A percentile compares a stretch with the other conserved stretches of the same genome.
Conservation (phyloP, 1,140 invertebrate species). For the Drosophila paulistorum region DNA sequence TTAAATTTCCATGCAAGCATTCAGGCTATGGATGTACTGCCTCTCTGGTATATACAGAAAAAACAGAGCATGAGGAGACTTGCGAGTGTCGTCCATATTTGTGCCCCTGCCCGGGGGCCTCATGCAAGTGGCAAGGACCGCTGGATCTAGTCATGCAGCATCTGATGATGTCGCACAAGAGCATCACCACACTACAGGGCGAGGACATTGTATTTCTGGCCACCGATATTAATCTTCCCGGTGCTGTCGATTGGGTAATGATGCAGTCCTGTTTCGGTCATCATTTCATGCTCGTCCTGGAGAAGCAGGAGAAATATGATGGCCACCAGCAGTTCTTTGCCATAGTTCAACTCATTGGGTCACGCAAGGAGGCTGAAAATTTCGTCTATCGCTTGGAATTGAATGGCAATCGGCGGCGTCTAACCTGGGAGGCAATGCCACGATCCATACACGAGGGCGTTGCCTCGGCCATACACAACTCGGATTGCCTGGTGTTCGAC, state of each 20-base stretch:
- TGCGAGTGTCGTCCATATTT: constrained; percentile 99
- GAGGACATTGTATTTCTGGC: constrained; percentile 99
- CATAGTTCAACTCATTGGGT: constrained; percentile 99
- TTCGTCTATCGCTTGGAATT: constrained; percentile 99
- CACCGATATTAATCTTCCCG: constrained; percentile 99
- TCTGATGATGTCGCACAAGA: constrained; percentile 98
- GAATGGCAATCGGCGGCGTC: constrained; percentile 95
- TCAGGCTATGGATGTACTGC: constrained; percentile 96
- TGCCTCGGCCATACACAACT: constrained; percentile 98
- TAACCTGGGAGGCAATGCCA: constrained; percentile 99
- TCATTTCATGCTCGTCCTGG: constrained; percentile 99
- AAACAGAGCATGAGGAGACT: constrained; percentile 98
- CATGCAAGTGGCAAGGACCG: constrained; percentile 99
- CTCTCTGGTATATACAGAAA: constrained; percentile 97
- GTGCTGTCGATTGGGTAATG: constrained; percentile 99
- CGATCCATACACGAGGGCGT: constrained; percentile 99
- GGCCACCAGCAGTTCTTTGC: constrained; percentile 99
- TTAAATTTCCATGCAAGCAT: constrained; percentile 99
- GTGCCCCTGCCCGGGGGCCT: constrained; percentile 99
- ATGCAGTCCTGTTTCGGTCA: constrained; percentile 99
- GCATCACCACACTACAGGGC: constrained; percentile 98
- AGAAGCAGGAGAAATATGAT: constrained; percentile 99
- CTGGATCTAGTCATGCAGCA: constrained; percentile 98
- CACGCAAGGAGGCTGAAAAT: constrained; percentile 98
- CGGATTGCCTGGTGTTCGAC: constrained; percentile 99